These are phyloP conservation scores for Episyrphus balteatus DNA, from an alignment of 1,140 invertebrate genomes.

Conservation along the genomic window DNA sequence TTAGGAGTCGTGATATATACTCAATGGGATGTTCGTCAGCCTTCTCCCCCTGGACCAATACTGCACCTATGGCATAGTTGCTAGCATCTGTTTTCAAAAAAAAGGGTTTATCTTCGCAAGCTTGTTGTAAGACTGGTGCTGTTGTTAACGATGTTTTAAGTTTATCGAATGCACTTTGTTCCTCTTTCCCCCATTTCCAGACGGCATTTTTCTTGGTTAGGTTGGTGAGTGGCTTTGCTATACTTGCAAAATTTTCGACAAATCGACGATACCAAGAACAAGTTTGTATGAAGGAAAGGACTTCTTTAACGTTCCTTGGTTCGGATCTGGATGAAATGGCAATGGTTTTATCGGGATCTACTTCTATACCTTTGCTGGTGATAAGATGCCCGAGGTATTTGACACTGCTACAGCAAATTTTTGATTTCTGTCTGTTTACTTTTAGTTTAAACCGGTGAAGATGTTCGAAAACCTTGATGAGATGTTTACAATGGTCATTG, in stretches of 20 bases:
- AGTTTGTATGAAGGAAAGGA: conserved; percentile 23
- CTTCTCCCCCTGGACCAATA: conserved; percentile 13
- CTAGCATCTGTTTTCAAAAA: conserved; percentile 19
- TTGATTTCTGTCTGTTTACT: conserved; percentile 2
- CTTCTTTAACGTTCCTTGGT: conserved; percentile 11
- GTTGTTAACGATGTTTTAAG: conserved; percentile 13
- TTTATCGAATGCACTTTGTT: conserved; percentile 12
- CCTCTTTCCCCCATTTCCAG: conserved; percentile 17
- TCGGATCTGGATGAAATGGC: not conserved
- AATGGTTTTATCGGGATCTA: conserved; percentile 1
- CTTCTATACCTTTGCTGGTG: not conserved
- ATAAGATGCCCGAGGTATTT: conserved; percentile 3
- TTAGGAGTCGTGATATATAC: conserved; percentile 35
- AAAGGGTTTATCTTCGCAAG: conserved; percentile 8
- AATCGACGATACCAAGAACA: conserved; percentile 35
- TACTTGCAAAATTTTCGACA: conserved; percentile 26
- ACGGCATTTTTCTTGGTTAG: conserved; percentile 23
- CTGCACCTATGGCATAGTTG: conserved; percentile 18
- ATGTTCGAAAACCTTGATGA: conserved; percentile 8
- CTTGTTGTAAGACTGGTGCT: conserved; percentile 14
- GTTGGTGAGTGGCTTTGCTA: conserved; percentile 28
- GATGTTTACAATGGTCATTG: conserved; percentile 7
- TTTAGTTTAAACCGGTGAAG: no score
- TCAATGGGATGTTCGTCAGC: conserved; percentile 24
- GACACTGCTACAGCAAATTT: not conserved